phyloP scores from a whole-genome alignment of 64 coral and sea anemone genomes.

The Porites lutea region DNA sequence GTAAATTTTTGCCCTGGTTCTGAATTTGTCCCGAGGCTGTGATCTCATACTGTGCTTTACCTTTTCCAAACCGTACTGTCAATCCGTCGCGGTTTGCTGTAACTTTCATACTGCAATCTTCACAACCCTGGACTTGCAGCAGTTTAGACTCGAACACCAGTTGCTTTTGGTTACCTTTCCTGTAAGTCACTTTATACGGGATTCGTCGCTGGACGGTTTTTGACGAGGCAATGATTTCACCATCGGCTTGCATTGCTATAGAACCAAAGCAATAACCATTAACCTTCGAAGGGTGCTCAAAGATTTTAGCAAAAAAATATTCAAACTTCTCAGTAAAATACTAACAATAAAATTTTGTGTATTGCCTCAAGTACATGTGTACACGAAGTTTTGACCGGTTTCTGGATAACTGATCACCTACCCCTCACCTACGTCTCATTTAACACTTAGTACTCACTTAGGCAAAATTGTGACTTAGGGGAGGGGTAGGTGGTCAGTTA shows the following conservation, averaged over 20 bases:
- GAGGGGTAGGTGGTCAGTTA: too few relatives aligned
- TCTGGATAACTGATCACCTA: too few relatives aligned
- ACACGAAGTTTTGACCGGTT: too few relatives aligned
- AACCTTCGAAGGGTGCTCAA: too few relatives aligned
- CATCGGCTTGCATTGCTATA: not conserved
- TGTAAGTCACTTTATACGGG: constrained; percentile 4
- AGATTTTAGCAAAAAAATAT: not conserved
- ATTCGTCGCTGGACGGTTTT: not conserved
- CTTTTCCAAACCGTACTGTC: constrained; percentile 18
- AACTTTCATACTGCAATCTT: not conserved
- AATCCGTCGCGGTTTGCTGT: not conserved
- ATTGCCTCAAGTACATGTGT: too few relatives aligned
- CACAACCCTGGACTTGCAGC: not conserved
- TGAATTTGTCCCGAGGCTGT: not conserved
- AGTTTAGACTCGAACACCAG: not conserved
- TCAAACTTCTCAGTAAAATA: too few relatives aligned
- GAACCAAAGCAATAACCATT: not conserved
- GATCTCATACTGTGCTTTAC: not conserved
- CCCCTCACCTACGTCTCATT: too few relatives aligned
- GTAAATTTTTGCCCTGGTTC: constrained; percentile 2
- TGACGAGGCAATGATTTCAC: constrained; percentile 2
- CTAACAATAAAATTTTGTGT: too few relatives aligned
- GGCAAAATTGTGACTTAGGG: too few relatives aligned
- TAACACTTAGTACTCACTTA: too few relatives aligned
- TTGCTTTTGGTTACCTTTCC: not conserved